Conservation (phyloP, 1,140 invertebrate genomes). For the Goniozus legneri region DNA sequence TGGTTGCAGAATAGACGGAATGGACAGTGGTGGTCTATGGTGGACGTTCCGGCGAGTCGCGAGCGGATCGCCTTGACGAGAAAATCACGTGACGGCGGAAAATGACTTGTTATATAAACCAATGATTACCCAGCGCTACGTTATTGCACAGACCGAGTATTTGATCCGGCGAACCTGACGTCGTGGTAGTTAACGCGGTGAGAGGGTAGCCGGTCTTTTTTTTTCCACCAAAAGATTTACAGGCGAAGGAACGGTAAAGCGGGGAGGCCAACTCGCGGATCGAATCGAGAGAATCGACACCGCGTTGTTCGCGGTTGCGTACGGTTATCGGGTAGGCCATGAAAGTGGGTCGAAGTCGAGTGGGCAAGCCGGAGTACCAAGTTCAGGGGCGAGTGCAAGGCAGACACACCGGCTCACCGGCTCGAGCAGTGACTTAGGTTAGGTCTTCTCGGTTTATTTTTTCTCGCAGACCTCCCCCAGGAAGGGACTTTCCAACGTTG, state of each 20-base stretch:
- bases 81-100: slow-evolving; percentile 51
- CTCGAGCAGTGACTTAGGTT: slow-evolving; percentile 33
- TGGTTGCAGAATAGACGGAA: not conserved
- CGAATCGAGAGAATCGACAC: not conserved
- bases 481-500: not conserved
- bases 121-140: slow-evolving; percentile 38
- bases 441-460: slow-evolving; percentile 28
- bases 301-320: slow-evolving; percentile 18
- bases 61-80: slow-evolving; percentile 52
- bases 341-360: slow-evolving; percentile 50
- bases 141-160: too few species aligned
- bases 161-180: too few species aligned
- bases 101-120: slow-evolving; percentile 55
- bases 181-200: too few species aligned
- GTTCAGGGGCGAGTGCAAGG: slow-evolving; percentile 47
- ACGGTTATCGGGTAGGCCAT: slow-evolving; percentile 26
- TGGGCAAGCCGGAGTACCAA: slow-evolving; percentile 43
- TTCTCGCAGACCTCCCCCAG: slow-evolving; percentile 16
- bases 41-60: too few species aligned
- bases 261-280: too few species aligned
- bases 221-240: too few species aligned
- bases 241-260: too few species aligned
- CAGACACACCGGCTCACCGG: slow-evolving; percentile 24
- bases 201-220: too few species aligned
- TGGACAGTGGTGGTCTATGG: not conserved